phyloP scores from a whole-genome alignment of 23 tunicate genomes.

The Trididemnum clinides region DNA sequence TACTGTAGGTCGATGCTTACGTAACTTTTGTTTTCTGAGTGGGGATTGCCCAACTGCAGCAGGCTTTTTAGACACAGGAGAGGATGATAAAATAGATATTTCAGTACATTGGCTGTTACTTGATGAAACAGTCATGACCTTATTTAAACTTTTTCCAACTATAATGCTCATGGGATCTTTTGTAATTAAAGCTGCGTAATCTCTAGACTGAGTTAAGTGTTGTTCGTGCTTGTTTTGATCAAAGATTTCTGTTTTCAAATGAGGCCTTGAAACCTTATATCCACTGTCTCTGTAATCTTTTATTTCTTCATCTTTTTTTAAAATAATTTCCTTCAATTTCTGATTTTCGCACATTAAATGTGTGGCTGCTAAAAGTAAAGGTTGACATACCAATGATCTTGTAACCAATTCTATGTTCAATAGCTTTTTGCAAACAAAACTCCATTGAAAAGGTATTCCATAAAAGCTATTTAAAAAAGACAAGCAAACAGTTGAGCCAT shows the following conservation, averaged over 20 bases:
- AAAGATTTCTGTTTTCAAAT: slow-evolving; percentile 19
- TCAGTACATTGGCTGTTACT: neutral
- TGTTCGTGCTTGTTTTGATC: neutral
- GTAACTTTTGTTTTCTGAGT: neutral
- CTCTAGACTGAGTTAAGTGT: neutral
- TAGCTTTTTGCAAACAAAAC: neutral
- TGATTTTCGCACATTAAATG: slow-evolving; percentile 8
- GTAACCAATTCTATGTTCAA: neutral
- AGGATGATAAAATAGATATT: neutral
- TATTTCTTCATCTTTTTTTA: slow-evolving; percentile 29
- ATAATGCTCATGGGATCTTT: slow-evolving; percentile 12
- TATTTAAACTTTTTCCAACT: neutral
- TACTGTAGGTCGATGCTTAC: slow-evolving; percentile 5
- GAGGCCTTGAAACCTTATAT: slow-evolving; percentile 17
- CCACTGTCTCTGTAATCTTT: slow-evolving; percentile 39
- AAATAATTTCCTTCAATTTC: slow-evolving; percentile 9
- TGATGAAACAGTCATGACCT: neutral
- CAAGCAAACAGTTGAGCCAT: neutral
- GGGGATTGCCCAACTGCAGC: neutral
- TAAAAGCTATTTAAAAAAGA: slow-evolving; percentile 26
- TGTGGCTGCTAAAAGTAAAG: neutral
- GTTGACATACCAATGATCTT: neutral
- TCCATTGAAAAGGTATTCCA: slow-evolving; percentile 31
- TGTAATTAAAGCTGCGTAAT: slow-evolving; percentile 9
- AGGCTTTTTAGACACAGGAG: neutral